Evolutionary conservation across 2,888 invertebrate genomes (phyloP).

Genomic region (Rutpela maculata): DNA sequence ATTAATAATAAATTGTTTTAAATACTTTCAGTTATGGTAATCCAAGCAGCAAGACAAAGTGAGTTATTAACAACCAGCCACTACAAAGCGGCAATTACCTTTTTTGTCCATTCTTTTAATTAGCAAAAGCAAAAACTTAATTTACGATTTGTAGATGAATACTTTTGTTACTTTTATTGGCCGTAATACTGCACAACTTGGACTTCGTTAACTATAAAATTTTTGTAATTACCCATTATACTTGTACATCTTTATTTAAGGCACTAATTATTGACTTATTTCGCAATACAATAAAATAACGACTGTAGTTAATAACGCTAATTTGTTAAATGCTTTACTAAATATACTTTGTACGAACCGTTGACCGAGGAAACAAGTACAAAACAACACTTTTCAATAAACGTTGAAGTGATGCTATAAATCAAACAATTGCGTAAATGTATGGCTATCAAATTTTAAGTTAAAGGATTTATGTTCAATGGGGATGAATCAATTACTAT

Average conservation of each 20-base stretch:
- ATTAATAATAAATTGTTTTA: conserved; percentile 65
- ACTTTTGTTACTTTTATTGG: conserved; percentile 32
- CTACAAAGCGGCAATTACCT: conserved; percentile 57
- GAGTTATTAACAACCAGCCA: conserved; percentile 60
- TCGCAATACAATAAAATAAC: conserved; percentile 43
- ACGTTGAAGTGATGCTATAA: not conserved
- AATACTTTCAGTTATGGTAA: conserved; percentile 60
- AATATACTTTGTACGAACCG: not conserved
- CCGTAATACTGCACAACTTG: conserved; percentile 11
- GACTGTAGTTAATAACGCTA: conserved; percentile 35
- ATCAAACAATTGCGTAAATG: not conserved
- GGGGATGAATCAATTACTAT: too few relatives aligned
- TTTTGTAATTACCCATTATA: conserved; percentile 40
- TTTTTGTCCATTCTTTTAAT: conserved; percentile 59
- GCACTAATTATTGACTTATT: conserved; percentile 48
- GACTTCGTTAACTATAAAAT: conserved; percentile 20
- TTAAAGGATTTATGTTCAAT: too few relatives aligned
- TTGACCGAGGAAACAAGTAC: not conserved
- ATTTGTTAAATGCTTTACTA: conserved; percentile 28
- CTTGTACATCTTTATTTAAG: conserved; percentile 44
- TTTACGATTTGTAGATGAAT: conserved; percentile 50
- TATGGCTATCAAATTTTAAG: not conserved
- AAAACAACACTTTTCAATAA: not conserved
- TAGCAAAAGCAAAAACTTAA: conserved; percentile 57
- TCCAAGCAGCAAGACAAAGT: conserved; percentile 57